Base-by-base conservation (phyloP, 2,113 vertebrate genomes). In the Catharus minimus region DNA sequence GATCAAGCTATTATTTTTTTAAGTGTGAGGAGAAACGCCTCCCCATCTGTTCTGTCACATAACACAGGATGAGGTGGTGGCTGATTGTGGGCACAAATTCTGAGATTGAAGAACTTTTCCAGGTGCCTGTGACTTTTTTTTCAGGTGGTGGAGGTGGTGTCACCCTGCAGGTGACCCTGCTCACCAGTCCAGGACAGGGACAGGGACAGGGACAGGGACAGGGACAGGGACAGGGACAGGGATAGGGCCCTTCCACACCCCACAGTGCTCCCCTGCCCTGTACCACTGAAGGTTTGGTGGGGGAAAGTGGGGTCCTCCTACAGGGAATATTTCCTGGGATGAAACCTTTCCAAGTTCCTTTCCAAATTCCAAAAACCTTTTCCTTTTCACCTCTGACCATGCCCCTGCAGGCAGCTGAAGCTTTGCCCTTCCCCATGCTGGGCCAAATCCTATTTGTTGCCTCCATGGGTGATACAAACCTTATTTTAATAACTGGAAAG, bases 1-100 rank as follows among this genome's bases (percentile, higher is more conserved):
- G 56, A 90, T 85, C 61, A 52, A 89, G 68, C 53, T 87, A 60
- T 92, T 62, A 41, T 88, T 87, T 85, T 21, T 62, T 79, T 53
- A 72, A 82, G 38, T 23, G 41, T 36, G 84, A 87, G 66, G n/a
- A 47, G 80, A 90, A 93, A 69, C 3, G 4, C 39, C 77, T 85
- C 60, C 81, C 43, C 15, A 18, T 55, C 21, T 32, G 26, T 55
- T 56, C 68, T 76, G 38, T 50, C 57, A 7, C 15, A 17, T 7
- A 38, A 27, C 44, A 5, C 15, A 7, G 23, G 15, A 36, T 20
- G 50, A 50, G 81, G 19, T 50, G 1, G 3, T 12, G 65, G 38
- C 55, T 65, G 36, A 41, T n/a, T 23, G 41, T 5, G 62, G 81
- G 53, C 62, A 68, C 2, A 15, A 30, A 15, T 50, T 38, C n/a